These are phyloP conservation scores for Microchirus variegatus DNA, from an alignment of 2,797 vertebrate species.

Conservation along the genomic window DNA sequence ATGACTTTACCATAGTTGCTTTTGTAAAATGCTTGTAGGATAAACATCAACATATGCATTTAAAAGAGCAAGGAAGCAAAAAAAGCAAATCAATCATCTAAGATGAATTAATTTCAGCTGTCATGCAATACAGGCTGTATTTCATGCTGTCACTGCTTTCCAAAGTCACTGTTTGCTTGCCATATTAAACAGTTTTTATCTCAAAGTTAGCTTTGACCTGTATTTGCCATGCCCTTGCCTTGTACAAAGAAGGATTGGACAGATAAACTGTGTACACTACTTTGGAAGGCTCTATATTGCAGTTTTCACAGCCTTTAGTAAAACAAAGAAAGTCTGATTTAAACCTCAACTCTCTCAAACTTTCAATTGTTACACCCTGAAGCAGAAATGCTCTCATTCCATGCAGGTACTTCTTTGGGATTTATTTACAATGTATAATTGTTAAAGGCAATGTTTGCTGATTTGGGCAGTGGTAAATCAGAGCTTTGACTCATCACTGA, in stretches of 20 bases:
- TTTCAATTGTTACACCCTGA: slow-evolving; percentile 1
- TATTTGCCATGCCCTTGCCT: slow-evolving; percentile 43
- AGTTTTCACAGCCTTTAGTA: slow-evolving; percentile 15
- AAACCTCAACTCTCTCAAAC: slow-evolving; percentile 9
- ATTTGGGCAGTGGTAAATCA: slow-evolving; percentile 39
- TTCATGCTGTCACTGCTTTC: slow-evolving; percentile 26
- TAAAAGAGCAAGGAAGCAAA: slow-evolving; percentile 23
- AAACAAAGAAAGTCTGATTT: slow-evolving; percentile 26
- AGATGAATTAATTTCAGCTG: slow-evolving; percentile 23
- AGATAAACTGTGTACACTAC: slow-evolving; percentile 54
- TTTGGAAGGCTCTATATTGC: slow-evolving; percentile 21
- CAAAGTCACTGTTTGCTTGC: slow-evolving; percentile 3
- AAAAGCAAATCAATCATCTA: slow-evolving; percentile 36
- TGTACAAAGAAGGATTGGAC: slow-evolving; percentile 24
- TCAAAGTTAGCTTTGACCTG: slow-evolving; percentile 53
- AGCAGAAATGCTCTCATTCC: slow-evolving; percentile 12
- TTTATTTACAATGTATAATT: slow-evolving; percentile 9
- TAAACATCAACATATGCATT: slow-evolving; percentile 12
- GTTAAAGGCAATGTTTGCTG: slow-evolving; percentile 24
- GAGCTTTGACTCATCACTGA: slow-evolving; percentile 49
- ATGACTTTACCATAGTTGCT: neutral
- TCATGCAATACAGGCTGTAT: slow-evolving; percentile 26
- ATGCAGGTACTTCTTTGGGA: slow-evolving; percentile 3
- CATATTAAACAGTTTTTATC: slow-evolving; percentile 31
- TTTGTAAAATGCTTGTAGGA: neutral